Percentiles rank a stretch among this genome's conserved stretches.
Conservation (phyloP, 2,113 vertebrate genomes). For the Oceanodroma tethys region DNA sequence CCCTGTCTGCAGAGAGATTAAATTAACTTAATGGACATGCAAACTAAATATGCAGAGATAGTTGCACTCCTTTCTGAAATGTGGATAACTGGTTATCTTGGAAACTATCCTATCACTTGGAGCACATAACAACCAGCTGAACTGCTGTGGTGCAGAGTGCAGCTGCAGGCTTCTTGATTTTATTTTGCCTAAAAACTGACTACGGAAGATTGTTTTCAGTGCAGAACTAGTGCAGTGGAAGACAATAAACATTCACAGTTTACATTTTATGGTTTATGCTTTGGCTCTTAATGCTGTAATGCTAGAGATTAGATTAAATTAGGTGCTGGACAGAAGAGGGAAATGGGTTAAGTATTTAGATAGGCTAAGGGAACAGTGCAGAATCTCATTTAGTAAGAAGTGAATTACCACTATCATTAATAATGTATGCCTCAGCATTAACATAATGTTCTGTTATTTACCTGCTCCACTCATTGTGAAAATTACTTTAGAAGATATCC, state of each 20-base stretch:
- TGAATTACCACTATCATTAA: slow-evolving; percentile 26
- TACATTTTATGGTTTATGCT: neutral
- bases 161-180: neutral
- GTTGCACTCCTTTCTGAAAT: neutral
- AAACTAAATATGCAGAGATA: slow-evolving; percentile 5
- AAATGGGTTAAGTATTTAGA: slow-evolving; percentile 14
- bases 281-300: neutral
- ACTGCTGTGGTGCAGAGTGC: neutral
- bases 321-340: neutral
- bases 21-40: slow-evolving; percentile 41
- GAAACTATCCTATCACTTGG: neutral
- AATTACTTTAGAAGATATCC: slow-evolving; percentile 14
- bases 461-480: slow-evolving; percentile 1
- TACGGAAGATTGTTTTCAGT: neutral
- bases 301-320: slow-evolving; percentile 23
- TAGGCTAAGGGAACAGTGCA: neutral
- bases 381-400: slow-evolving; percentile 18
- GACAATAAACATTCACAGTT: neutral
- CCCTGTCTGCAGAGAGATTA: slow-evolving; percentile 1
- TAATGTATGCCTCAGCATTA: slow-evolving; percentile 36
- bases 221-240: neutral
- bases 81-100: neutral
- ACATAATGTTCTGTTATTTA: slow-evolving; percentile 50
- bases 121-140: neutral
- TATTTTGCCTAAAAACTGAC: neutral